Percentiles rank a stretch among this genome's conserved stretches.
Evolutionary conservation across 2,888 invertebrate genomes (phyloP).

Genomic region (Melanostoma scalare): DNA sequence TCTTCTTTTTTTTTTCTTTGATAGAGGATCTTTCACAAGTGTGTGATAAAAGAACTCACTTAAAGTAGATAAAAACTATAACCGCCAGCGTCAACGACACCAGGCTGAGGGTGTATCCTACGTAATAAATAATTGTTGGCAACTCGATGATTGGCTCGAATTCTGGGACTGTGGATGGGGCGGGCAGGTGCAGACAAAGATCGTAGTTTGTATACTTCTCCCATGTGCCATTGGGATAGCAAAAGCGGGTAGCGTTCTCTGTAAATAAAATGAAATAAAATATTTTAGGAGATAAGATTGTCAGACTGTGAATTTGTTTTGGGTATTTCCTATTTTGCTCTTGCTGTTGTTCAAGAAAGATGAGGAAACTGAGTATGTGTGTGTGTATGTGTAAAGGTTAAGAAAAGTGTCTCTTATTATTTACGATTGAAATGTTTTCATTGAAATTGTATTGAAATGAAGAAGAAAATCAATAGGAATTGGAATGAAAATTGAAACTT

Average conservation of each 20-base stretch:
- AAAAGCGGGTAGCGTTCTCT: conserved; percentile 94
- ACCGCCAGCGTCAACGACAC: conserved; percentile 91
- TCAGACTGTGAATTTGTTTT: neutral
- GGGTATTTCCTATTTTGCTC: neutral
- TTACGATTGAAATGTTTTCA: too few species aligned
- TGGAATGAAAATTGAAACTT: too few species aligned
- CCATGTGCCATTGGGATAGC: conserved; percentile 92
- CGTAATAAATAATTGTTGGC: conserved; percentile 90
- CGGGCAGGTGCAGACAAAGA: conserved; percentile 84
- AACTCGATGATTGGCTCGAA: conserved; percentile 85
- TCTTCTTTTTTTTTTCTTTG: neutral
- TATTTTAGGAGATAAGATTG: neutral
- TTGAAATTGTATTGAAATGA: too few species aligned
- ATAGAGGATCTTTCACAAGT: neutral
- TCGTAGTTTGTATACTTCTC: conserved; percentile 89
- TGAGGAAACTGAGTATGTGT: too few species aligned
- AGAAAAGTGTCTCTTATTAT: too few species aligned
- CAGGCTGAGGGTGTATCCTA: conserved; percentile 92
- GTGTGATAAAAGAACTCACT: conserved; percentile 85
- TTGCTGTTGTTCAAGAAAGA: too few species aligned
- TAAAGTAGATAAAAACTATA: conserved; percentile 93
- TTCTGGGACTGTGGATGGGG: conserved; percentile 83
- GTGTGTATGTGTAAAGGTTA: too few species aligned
- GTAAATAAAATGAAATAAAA: conserved; percentile 72
- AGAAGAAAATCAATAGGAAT: too few species aligned